Evolutionary conservation across 2,797 vertebrate genomes (phyloP).

Genomic region (Mus spretus): DNA sequence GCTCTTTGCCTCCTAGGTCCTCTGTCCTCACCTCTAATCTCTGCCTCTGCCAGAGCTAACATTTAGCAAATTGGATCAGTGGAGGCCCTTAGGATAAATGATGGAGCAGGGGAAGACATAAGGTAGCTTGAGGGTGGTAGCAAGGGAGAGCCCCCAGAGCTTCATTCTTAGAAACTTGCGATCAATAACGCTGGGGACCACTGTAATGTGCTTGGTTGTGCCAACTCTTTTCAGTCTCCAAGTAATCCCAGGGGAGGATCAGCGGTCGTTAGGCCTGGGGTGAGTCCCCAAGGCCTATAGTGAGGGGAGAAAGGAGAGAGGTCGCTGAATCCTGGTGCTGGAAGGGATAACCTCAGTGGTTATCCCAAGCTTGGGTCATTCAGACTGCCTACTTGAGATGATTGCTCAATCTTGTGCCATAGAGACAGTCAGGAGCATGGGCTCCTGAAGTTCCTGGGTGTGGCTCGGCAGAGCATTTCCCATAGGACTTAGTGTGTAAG

Average conservation of each 20-base stretch:
- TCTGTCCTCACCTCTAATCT: not conserved
- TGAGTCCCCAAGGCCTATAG: not conserved
- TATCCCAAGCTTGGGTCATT: not conserved
- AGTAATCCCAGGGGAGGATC: not conserved
- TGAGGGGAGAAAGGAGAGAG: not conserved
- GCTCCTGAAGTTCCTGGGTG: not conserved
- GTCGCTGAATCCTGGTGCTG: not conserved
- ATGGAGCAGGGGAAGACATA: not conserved
- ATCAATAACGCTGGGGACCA: not conserved
- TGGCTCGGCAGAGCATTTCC: not conserved
- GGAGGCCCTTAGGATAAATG: not conserved
- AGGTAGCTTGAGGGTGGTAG: not conserved
- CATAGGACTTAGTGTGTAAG: not conserved
- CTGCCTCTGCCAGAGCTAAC: constrained; percentile 16
- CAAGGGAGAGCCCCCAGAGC: not conserved
- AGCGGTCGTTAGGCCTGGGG: fast-evolving
- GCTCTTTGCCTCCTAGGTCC: constrained; percentile 12
- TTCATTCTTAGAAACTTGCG: not conserved
- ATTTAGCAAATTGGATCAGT: constrained; percentile 63
- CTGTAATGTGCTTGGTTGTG: not conserved
- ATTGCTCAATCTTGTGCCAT: no score
- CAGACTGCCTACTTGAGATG: not conserved
- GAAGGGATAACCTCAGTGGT: not conserved
- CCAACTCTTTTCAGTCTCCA: not conserved
- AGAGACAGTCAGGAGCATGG: not conserved